These are phyloP conservation scores for Mechanitis mazaeus DNA, from an alignment of 2,888 invertebrate genomes.

Conservation along the genomic window DNA sequence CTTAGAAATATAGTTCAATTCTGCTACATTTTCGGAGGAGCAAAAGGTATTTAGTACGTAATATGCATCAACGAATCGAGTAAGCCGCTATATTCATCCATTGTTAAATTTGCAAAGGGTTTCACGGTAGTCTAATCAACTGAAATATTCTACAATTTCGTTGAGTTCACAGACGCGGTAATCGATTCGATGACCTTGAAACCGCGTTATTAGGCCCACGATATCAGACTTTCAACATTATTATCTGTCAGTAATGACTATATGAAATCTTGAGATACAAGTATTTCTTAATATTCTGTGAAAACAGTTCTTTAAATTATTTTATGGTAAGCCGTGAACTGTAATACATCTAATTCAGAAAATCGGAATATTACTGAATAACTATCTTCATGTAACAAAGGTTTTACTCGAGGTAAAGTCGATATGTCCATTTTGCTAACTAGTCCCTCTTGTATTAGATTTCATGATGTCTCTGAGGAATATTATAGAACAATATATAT, in stretches of 20 bases:
- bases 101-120: conserved; percentile 10
- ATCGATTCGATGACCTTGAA: conserved; percentile 3
- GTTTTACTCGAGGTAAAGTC: no score
- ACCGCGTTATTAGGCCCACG: background rate
- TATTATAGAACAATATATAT: no score
- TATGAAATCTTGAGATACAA: background rate
- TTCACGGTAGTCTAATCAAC: conserved; percentile 11
- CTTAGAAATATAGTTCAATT: no score
- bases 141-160: background rate
- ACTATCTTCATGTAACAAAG: no score
- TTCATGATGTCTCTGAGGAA: no score
- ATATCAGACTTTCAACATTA: conserved; percentile 1
- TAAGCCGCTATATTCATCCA: background rate
- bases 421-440: no score
- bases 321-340: no score
- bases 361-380: no score
- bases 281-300: background rate
- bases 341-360: no score
- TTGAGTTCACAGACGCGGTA: conserved; percentile 4
- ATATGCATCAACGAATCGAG: background rate
- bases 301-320: no score
- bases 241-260: background rate
- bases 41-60: background rate
- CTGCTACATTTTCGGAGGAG: background rate
- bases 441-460: no score